Percentiles rank a stretch among this genome's conserved stretches.
phyloP scores from a whole-genome alignment of 2,797 vertebrate genomes.

The Pseudotriccus pelzelni region DNA sequence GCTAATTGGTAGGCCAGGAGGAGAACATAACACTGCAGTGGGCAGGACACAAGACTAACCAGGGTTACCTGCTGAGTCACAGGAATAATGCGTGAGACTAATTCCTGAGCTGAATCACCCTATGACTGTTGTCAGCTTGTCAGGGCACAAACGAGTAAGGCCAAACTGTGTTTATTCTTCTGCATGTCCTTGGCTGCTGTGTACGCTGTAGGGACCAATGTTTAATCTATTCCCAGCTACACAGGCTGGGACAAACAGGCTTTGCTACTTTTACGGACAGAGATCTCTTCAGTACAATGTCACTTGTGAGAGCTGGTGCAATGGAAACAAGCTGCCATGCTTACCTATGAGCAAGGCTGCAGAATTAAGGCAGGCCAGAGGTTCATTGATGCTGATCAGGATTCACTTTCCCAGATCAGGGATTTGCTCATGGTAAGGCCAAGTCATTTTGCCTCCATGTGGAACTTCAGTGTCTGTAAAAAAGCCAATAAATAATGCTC shows the following conservation, averaged over 20 bases:
- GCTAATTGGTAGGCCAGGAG: not conserved
- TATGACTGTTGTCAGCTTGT: not conserved
- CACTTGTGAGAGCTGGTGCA: not conserved
- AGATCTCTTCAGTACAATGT: not conserved
- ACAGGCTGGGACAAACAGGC: not conserved
- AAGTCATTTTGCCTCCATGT: not conserved
- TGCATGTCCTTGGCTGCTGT: not conserved
- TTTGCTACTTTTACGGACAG: not conserved
- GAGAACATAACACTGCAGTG: not conserved
- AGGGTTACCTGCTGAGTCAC: not conserved
- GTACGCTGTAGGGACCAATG: not conserved
- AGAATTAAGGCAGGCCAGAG: not conserved
- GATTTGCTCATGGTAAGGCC: not conserved
- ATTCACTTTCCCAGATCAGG: not conserved
- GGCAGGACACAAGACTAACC: not conserved
- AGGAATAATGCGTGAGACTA: not conserved
- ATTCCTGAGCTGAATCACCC: not conserved
- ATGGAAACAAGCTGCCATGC: not conserved
- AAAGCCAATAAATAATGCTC: not conserved
- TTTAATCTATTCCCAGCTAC: not conserved
- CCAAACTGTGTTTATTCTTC: not conserved
- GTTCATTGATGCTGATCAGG: not conserved
- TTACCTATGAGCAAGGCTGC: not conserved
- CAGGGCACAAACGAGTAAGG: not conserved
- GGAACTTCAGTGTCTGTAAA: not conserved